phyloP scores from a whole-genome alignment of 2,113 vertebrate genomes.

The Tenrec ecaudatus region DNA sequence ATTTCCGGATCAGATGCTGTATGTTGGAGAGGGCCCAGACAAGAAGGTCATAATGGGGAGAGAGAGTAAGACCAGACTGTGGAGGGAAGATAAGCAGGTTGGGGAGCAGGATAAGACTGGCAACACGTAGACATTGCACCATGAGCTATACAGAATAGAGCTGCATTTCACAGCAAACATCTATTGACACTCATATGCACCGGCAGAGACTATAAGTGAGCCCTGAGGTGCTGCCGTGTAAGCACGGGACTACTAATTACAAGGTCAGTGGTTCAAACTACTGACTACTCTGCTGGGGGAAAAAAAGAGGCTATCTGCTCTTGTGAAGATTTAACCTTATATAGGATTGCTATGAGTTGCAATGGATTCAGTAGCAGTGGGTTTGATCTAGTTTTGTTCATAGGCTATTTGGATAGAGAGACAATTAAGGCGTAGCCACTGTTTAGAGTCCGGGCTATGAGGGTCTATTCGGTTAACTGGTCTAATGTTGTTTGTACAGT shows the following conservation, averaged over 20 bases:
- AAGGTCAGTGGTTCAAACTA: no score
- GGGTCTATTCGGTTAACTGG: background rate
- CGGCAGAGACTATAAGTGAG: background rate
- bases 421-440: background rate
- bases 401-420: background rate
- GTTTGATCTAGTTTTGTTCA: background rate
- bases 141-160: background rate
- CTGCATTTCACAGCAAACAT: constrained; percentile 46
- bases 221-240: no score
- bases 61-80: background rate
- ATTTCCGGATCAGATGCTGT: background rate
- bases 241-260: no score
- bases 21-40: background rate
- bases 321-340: no score
- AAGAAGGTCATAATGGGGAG: background rate
- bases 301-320: no score
- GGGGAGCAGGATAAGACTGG: background rate
- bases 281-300: no score
- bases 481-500: background rate
- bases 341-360: no score
- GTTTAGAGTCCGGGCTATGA: background rate
- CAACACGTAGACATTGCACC: background rate
- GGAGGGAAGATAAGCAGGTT: background rate
- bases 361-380: no score
- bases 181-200: background rate